These are phyloP conservation scores for Syrista parreyssii DNA, from an alignment of 2,888 invertebrate genomes.

Conservation along the genomic window DNA sequence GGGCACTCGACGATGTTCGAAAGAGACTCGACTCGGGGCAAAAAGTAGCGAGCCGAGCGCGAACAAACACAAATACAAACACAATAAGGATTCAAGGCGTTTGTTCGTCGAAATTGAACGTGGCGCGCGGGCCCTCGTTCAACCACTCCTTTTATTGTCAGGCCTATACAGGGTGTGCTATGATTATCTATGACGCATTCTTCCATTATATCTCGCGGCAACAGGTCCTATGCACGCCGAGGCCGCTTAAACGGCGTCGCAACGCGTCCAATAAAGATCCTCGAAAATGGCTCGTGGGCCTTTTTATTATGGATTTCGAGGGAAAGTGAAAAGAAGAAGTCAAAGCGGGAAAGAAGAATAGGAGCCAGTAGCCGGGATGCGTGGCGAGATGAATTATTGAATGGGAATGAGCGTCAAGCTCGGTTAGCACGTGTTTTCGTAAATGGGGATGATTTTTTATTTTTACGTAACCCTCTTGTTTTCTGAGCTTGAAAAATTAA, in stretches of 20 bases:
- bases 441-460: neutral
- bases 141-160: conserved; percentile 40
- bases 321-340: neutral
- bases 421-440: neutral
- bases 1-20: neutral
- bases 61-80: conserved; percentile 16
- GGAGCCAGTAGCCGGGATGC: conserved; percentile 4
- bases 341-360: neutral
- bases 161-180: conserved; percentile 39
- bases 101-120: conserved; percentile 45
- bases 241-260: conserved; percentile 48
- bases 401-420: neutral
- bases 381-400: conserved; percentile 8
- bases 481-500: neutral
- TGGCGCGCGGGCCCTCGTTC: conserved; percentile 28
- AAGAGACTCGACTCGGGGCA: conserved; percentile 3
- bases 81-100: conserved; percentile 40
- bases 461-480: neutral
- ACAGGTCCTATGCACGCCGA: conserved; percentile 56
- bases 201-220: conserved; percentile 58
- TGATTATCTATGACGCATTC: conserved; percentile 58
- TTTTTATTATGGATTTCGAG: conserved; percentile 1
- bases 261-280: conserved; percentile 23
- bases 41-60: conserved; percentile 22
- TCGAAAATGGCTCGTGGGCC: neutral